Evolutionary conservation across 2,113 vertebrate genomes (phyloP), one percentile per base, ranked within the genome.

Genomic region (Chaenogobius annularis): DNA sequence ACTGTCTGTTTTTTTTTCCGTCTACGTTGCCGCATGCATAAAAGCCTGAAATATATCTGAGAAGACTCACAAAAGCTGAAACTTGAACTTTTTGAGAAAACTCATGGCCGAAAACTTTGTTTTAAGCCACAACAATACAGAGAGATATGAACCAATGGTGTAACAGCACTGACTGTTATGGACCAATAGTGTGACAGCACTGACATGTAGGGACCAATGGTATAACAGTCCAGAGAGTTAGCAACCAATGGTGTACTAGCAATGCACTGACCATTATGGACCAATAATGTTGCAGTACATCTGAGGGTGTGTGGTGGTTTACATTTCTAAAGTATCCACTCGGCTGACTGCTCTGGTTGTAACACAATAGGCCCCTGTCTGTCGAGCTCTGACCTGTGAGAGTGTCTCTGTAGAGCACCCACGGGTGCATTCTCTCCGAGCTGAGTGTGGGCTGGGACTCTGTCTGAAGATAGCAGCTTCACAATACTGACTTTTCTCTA

Each of bases 401-500:
- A 19, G 67, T 74, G 78, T 35, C 72, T 61, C 62, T 75, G 65
- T 19, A 74, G 80, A 58, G 55, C 55, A 77, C 90, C 90, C 88
- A 90, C 86, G 22, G 76, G 68, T 54, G 78, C 85, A 89, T 89
- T 90, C 85, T 72, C 84, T 69, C 73, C 40, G n/a, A 62, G 72
- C 69, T 77, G 70, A 20, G 9, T 71, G 85, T 84, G 74, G 86
- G 87, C 68, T 69, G 82, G 10, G 56, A 66, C 64, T 79, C 61
- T 62, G 26, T 23, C 8, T 63, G 61, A 11, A 15, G 15, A 9
- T 11, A 55, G 14, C 26, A 19, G 37, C 14, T 26, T 13, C 58
- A 61, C 13, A n/a, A 40, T 6, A 43, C 19, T 63, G 0, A n/a
- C 58, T 17, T 1, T 58, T 61, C 35, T 63, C 31, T 17, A 37